Base-by-base conservation (phyloP, 1,140 invertebrate species). In the Dreissena rostriformis region DNA sequence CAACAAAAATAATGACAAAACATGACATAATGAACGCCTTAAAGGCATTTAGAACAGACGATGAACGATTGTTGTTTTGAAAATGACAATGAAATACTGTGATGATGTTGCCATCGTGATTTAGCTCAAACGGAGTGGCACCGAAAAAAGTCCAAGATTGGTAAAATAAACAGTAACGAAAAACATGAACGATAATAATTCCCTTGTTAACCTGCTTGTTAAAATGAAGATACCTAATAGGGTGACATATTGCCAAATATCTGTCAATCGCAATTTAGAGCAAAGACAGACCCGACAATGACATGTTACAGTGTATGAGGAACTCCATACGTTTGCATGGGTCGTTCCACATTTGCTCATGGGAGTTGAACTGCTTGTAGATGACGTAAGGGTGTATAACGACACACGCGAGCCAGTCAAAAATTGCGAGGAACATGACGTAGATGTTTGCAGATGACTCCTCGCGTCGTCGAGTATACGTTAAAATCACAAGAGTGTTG, bases 321-420 rank as follows among this genome's bases (percentile, higher is more conserved):
- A 73, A 86, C 53, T 86, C 85, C 51, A 86, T 83, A 6, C 83
- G 17, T 61, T 86, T 86, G 29, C 85, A 86, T 14, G 68, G n/a
- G 7, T 57, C 24, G 19, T 52, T 53, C 75, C 77, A 79, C 0
- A 63, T 77, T 72, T 86, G 85, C 22, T 86, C 72, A n/a, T 75
- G 67, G 19, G 15, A 65, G 66, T 86, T 70, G 53, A 82, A 83
- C 19, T 79, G 53, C 57, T 86, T 86, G 24, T 65, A 83, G 19
- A 86, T 82, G 1, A 83, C 61, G 57, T 86, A 86, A 0, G 85
- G 85, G 29, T 86, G 85, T 24, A 86, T 67, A 49, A 83, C 70
- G 57, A 86, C 55, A 22, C 85, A 86, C 10, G 80, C 28, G 26
- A 83, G 67, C 14, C 82, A 61, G 57, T 86, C 85, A 0, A 86